Base-by-base conservation (phyloP, 2,797 vertebrate species). In the Microctenopoma steveboyesi region DNA sequence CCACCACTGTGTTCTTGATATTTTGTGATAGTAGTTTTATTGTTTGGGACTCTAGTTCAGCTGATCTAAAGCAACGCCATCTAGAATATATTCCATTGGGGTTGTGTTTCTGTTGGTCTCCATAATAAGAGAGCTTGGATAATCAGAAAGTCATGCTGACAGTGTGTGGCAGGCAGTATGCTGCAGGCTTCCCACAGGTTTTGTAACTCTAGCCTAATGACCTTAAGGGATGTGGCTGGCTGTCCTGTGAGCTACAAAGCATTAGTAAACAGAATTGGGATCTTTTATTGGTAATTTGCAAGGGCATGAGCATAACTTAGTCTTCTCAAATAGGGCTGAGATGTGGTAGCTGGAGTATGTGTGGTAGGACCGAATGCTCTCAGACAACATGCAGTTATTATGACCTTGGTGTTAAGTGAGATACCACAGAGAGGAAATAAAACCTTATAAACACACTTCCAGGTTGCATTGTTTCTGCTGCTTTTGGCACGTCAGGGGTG, bases 141-240 rank as follows among this genome's bases (percentile, higher is more conserved):
- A 91, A 86, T 89, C 87, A 85, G 84, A 87, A 86, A 91, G 89
- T 88, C 88, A 90, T 90, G 88, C 82, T 85, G 81, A 89, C 86
- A 78, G 86, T 84, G 84, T 89, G 86, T 85, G 86, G 86, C 76
- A 79, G 86, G 81, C 87, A 76, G 85, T 83, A 69, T 84, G 85
- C 81, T 81, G 80, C 81, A 80, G 76, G 84, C 86, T 90, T 85
- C 81, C 84, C 85, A 86, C 81, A 82, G 83, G 81, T 91, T 91
- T 91, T 88, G 86, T 88, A 92, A 92, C 87, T 79, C 79, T 82
- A 89, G 79, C 84, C 85, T 85, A 85, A 87, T 90, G 90, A 90
- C 88, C 87, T 89, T 85, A 90, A 82, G 84, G 87, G 88, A 90
- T 87, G 86, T 86, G 86, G 83, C 85, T 85, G 60, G 79, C 66